A percentile compares a stretch with the other conserved stretches of the same genome.
Evolutionary conservation across 1,140 invertebrate genomes (phyloP).

Genomic region (Drosophila mojavensis): DNA sequence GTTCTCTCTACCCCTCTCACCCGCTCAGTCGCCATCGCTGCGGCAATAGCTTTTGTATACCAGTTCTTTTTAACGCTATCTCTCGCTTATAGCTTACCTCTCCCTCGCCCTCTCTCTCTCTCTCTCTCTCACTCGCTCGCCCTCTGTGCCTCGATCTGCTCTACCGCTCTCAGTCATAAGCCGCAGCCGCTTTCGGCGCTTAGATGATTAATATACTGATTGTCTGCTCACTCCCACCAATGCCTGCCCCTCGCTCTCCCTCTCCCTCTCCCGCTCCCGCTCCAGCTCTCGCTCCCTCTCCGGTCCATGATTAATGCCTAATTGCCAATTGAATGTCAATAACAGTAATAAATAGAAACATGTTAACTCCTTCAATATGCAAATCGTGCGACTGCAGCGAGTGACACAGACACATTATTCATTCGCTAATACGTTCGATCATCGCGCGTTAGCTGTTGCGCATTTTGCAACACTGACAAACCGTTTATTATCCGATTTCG

Average conservation of each 20-base stretch:
- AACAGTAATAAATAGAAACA: slow-evolving; percentile 73
- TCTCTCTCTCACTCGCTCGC: slow-evolving; percentile 18
- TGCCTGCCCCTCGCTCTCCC: slow-evolving; percentile 3
- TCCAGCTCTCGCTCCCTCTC: slow-evolving; percentile 25
- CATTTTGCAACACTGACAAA: slow-evolving; percentile 21
- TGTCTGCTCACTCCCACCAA: neutral
- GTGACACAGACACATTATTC: slow-evolving; percentile 49
- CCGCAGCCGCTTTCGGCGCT: slow-evolving; percentile 49
- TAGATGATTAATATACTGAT: slow-evolving; percentile 36
- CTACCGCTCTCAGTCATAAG: no score
- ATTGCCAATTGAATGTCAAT: slow-evolving; percentile 80
- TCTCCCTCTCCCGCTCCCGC: neutral
- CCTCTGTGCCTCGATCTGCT: no score
- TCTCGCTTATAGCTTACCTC: neutral
- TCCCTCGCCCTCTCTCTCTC: neutral
- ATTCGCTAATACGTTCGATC: slow-evolving; percentile 25
- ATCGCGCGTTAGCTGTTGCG: slow-evolving; percentile 33
- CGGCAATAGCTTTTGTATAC: neutral
- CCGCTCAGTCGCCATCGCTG: neutral
- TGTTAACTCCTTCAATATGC: slow-evolving; percentile 70
- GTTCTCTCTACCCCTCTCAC: neutral
- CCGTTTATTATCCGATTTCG: neutral
- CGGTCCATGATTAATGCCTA: slow-evolving; percentile 71
- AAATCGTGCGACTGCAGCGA: slow-evolving; percentile 36
- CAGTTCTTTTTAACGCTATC: neutral